A percentile compares a stretch with the other conserved stretches of the same genome.
Conservation (phyloP, 2,113 vertebrate species). For the Phalacrocorax carbo region DNA sequence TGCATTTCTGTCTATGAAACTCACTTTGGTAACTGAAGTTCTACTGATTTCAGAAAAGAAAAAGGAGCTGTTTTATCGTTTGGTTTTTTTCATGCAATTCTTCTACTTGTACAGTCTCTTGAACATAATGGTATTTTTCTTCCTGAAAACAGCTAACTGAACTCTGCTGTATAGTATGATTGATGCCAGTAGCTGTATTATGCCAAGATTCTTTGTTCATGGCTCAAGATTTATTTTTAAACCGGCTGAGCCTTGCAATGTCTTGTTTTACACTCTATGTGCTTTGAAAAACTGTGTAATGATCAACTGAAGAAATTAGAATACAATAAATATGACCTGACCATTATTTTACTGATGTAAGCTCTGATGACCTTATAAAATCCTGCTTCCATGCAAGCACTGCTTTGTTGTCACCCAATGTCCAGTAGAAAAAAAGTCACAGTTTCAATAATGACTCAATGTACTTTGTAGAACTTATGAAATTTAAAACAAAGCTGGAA, state of each 20-base stretch:
- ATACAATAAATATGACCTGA: background rate
- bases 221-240: constrained; percentile 44
- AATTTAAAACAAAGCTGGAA: background rate
- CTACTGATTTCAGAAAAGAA: constrained; percentile 1
- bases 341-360: background rate
- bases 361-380: background rate
- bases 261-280: background rate
- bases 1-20: background rate
- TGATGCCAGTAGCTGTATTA: background rate
- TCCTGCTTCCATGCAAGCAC: background rate
- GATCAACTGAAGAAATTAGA: background rate
- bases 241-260: background rate
- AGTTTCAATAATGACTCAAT: background rate
- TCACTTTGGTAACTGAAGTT: background rate
- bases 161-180: background rate
- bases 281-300: background rate
- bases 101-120: background rate
- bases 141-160: background rate
- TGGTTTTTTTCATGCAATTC: background rate
- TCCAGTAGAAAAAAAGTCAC: background rate
- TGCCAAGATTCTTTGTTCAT: background rate
- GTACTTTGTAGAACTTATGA: background rate
- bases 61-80: background rate
- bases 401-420: background rate
- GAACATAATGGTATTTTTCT: background rate